phyloP scores from a whole-genome alignment of 2,797 vertebrate species.

The Helarctos malayanus region DNA sequence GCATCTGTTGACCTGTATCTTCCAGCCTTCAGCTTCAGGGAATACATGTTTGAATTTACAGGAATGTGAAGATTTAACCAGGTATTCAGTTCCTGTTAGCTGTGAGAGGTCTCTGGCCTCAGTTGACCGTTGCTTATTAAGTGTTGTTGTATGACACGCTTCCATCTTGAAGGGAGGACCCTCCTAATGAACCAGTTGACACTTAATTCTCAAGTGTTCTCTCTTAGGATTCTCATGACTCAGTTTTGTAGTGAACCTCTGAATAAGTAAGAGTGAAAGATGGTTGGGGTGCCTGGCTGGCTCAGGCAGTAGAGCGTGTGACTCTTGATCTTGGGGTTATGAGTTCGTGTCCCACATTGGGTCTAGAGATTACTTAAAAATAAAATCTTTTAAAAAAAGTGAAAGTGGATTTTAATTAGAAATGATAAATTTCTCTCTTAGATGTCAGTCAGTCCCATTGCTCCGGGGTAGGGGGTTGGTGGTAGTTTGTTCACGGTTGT shows the following conservation, averaged over 20 bases:
- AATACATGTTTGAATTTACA: constrained; percentile 6
- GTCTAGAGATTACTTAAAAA: background rate
- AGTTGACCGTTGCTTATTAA: background rate
- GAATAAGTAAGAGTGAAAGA: background rate
- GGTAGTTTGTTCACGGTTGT: background rate
- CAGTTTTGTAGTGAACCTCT: background rate
- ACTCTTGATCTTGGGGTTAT: background rate
- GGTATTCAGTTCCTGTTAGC: background rate
- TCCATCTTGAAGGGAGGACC: background rate
- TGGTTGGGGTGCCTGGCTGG: background rate
- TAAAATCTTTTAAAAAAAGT: background rate
- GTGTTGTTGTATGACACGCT: background rate
- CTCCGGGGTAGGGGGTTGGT: background rate
- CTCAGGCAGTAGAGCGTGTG: background rate
- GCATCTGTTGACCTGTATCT: constrained; percentile 39
- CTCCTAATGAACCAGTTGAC: background rate
- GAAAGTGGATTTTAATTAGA: constrained; percentile 39
- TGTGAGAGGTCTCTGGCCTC: constrained; percentile 7
- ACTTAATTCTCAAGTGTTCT: background rate
- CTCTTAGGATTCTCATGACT: background rate
- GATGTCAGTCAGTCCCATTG: background rate
- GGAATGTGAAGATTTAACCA: constrained; percentile 43
- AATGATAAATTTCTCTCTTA: background rate
- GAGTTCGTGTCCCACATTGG: background rate
- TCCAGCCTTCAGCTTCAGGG: background rate